Evolutionary conservation across 2,888 invertebrate genomes (phyloP), one percentile per base, ranked within the genome.

Genomic region (Heteropelma amictum): DNA sequence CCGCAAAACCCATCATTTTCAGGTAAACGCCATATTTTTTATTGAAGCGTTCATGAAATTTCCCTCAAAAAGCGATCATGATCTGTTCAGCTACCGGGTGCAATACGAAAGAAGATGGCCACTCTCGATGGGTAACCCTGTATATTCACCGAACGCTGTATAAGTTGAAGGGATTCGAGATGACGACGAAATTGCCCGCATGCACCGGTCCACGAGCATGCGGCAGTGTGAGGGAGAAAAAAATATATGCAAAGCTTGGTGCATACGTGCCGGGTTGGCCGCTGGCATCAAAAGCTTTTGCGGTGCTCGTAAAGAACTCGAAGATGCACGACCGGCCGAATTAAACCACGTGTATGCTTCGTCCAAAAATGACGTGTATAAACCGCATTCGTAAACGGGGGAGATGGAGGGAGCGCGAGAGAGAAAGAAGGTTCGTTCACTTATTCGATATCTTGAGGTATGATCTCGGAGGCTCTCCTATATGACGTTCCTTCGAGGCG

Each of bases 331-430:
- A 58, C 47, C 51, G 73, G 68, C 56, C 68, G 63, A 68, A 73
- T 68, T 63, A 73, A 63, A 69, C 63, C 63, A 51, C 40, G 54
- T 49, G 72, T 35, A 65, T 38, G 23, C 56, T 54, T 73, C 68
- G 68, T 73, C 56, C 68, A 73, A 68, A 73, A 73, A 69, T 73
- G 73, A 73, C 63, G 68, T 38, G 63, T 58, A 69, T 58, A 68
- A 58, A 53, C 63, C 63, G 40, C 51, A 69, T 73, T 68, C 73
- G 73, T 73, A 73, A 73, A 49, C 68, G 68, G 42, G 58, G 51
- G 73, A 33, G 45, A 12, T 8, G 17, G 45, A 49, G 47, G 58
- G 28, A 68, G 40, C 30, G 42, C 23, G 42, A 14, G 49, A 61
- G 49, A 28, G 65, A 53, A 38, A 8, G 56, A 56, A 28, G 33